These are phyloP conservation scores for Calliphora vomitoria DNA, from an alignment of 2,888 invertebrate genomes.

Conservation along the genomic window DNA sequence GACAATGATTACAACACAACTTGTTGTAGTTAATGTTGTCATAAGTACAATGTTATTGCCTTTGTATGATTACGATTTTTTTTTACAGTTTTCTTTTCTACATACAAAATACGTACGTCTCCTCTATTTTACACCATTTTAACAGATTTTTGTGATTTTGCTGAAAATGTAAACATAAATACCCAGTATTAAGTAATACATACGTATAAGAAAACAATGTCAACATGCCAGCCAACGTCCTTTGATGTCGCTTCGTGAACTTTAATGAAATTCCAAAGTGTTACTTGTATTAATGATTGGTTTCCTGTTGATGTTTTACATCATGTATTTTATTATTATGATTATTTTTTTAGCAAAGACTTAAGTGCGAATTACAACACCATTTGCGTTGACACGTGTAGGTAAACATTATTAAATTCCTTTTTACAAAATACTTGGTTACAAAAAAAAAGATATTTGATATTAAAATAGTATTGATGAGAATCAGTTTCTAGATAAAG, in stretches of 20 bases:
- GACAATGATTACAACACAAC: conserved; percentile 58
- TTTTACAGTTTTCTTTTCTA: conserved; percentile 27
- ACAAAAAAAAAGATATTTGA: conserved; percentile 45
- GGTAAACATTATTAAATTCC: conserved; percentile 61
- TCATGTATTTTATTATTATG: conserved; percentile 10
- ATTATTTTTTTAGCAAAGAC: background rate
- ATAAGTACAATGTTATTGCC: conserved; percentile 58
- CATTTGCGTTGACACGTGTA: conserved; percentile 65
- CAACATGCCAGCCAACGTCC: conserved; percentile 57
- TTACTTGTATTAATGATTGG: conserved; percentile 67
- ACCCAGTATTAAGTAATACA: background rate
- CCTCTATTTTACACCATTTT: conserved; percentile 51
- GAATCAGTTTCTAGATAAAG: background rate
- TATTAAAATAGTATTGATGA: conserved; percentile 14
- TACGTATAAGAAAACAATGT: conserved; percentile 49
- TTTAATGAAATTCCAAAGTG: conserved; percentile 73
- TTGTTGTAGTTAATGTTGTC: conserved; percentile 46
- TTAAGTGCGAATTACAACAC: conserved; percentile 67
- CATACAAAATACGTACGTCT: background rate
- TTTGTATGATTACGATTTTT: conserved; percentile 58
- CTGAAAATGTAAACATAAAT: conserved; percentile 62
- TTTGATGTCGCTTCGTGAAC: conserved; percentile 59
- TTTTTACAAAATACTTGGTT: conserved; percentile 26
- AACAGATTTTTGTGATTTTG: conserved; percentile 49
- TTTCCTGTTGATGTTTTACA: conserved; percentile 56